Percentiles rank a stretch among this genome's conserved stretches.
These are phyloP conservation scores for Fregata magnificens DNA, from an alignment of 2,113 vertebrate species.

Conservation along the genomic window DNA sequence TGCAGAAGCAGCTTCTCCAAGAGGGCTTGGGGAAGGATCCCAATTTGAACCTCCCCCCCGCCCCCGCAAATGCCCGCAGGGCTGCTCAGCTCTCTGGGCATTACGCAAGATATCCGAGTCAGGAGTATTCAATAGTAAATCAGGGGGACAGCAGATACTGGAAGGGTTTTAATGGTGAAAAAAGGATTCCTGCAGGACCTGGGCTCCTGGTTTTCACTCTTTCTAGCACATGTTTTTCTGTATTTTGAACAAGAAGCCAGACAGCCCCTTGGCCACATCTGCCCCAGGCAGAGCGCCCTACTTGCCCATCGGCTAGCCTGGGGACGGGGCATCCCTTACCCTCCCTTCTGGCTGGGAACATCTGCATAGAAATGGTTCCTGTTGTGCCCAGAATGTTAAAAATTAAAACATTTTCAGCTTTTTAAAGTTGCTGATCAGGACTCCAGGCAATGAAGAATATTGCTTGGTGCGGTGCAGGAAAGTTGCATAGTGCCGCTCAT, in stretches of 20 bases:
- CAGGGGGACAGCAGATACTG: background rate
- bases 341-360: background rate
- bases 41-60: fast-evolving
- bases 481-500: background rate
- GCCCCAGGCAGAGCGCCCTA: background rate
- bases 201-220: background rate
- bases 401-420: background rate
- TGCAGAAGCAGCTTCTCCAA: background rate
- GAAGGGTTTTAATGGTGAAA: background rate
- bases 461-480: background rate
- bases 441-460: background rate
- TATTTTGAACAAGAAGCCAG: background rate
- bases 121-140: background rate
- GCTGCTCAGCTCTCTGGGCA: background rate
- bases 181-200: background rate
- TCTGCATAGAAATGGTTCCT: background rate
- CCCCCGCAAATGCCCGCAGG: fast-evolving
- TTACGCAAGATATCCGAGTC: fast-evolving
- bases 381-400: background rate
- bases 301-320: background rate
- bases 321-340: background rate
- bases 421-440: background rate
- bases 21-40: background rate
- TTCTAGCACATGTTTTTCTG: background rate
- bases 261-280: background rate